A percentile compares a stretch with the other conserved stretches of the same genome.
phyloP scores from a whole-genome alignment of 2,113 vertebrate species.

The Sisor rabdophorus region DNA sequence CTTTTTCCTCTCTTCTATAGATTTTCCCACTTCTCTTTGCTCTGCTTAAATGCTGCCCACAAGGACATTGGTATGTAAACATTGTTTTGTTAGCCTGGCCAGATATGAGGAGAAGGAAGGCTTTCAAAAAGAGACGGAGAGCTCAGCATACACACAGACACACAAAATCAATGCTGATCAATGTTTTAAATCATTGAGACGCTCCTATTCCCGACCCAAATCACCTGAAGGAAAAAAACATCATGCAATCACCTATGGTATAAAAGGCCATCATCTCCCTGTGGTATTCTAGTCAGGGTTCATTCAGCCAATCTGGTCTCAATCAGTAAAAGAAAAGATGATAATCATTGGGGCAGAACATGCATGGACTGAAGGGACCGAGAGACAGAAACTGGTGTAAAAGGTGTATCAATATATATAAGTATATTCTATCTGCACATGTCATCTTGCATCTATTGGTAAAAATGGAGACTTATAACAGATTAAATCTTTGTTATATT shows the following conservation, averaged over 20 bases:
- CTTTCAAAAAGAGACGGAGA: constrained; percentile 25
- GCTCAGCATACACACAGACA: constrained; percentile 38
- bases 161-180: constrained; percentile 59
- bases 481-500: constrained; percentile 14
- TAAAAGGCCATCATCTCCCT: constrained; percentile 37
- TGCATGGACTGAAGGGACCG: constrained; percentile 2
- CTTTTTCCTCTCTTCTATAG: constrained; percentile 46
- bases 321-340: constrained; percentile 43
- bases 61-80: constrained; percentile 46
- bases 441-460: too few species aligned
- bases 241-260: constrained; percentile 45
- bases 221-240: constrained; percentile 43
- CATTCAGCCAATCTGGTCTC: constrained; percentile 41
- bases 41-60: constrained; percentile 50
- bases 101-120: constrained; percentile 29
- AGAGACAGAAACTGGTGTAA: constrained; percentile 10
- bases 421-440: not conserved
- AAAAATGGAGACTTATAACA: constrained; percentile 5
- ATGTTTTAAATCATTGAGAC: constrained; percentile 55
- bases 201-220: constrained; percentile 41
- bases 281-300: constrained; percentile 33
- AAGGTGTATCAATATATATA: constrained; percentile 17
- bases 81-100: constrained; percentile 35
- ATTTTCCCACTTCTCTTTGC: constrained; percentile 44
- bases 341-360: constrained; percentile 37